Evolutionary conservation across 2,113 vertebrate species (phyloP).

Genomic region (Chamaea fasciata): DNA sequence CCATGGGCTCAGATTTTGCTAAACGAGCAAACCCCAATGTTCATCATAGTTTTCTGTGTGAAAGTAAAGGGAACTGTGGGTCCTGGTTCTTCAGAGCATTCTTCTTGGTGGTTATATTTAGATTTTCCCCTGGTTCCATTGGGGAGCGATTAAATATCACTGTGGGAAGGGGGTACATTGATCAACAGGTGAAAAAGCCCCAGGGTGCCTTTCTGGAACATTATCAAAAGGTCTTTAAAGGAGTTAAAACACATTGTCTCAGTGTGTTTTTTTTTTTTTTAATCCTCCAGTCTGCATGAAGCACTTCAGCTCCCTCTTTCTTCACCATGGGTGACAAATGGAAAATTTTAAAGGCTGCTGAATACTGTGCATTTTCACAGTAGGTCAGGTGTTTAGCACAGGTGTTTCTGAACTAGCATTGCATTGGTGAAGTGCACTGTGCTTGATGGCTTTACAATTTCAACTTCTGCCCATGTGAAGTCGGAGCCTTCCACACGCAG

Average conservation of each 20-base stretch:
- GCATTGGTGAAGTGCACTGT: slow-evolving; percentile 28
- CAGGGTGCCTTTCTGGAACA: background rate
- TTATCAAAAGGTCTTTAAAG: background rate
- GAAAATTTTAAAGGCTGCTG: slow-evolving; percentile 63
- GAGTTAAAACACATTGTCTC: background rate
- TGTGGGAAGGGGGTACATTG: background rate
- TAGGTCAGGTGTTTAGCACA: slow-evolving; percentile 55
- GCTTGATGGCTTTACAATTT: slow-evolving; percentile 32
- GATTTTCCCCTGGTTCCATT: background rate
- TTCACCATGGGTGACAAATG: slow-evolving; percentile 56
- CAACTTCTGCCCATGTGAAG: background rate
- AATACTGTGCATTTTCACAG: slow-evolving; percentile 65
- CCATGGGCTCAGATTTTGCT: background rate
- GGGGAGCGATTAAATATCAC: background rate
- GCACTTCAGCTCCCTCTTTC: slow-evolving; percentile 20
- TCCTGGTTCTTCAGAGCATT: background rate
- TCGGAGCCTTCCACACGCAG: background rate
- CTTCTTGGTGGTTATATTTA: background rate
- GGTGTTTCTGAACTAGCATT: slow-evolving; percentile 47
- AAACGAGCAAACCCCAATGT: background rate
- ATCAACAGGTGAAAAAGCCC: background rate
- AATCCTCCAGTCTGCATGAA: background rate
- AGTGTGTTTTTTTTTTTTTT: background rate
- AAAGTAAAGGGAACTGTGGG: background rate
- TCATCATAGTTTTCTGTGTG: background rate